phyloP scores from a whole-genome alignment of 2,113 vertebrate species.

The Mustelus asterias region DNA sequence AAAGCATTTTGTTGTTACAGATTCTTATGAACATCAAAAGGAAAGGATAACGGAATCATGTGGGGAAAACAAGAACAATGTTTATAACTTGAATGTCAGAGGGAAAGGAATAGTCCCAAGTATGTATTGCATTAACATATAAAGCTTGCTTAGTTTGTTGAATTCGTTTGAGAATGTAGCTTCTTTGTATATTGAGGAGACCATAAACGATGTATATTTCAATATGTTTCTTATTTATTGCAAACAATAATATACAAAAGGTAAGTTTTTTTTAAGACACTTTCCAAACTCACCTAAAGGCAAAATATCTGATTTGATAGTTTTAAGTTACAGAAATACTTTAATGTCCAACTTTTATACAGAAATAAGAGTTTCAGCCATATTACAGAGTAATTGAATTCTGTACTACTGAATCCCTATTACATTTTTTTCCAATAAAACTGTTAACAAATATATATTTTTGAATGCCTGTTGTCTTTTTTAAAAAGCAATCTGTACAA shows the following conservation, averaged over 20 bases:
- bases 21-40: neutral
- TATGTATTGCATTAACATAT: neutral
- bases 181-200: neutral
- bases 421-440: conserved; percentile 32
- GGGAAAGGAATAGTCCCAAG: neutral
- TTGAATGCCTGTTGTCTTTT: conserved; percentile 37
- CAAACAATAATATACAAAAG: conserved; percentile 38
- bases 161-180: neutral
- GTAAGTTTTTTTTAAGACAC: conserved; percentile 35
- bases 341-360: conserved; percentile 37
- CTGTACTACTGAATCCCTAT: conserved; percentile 35
- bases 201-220: conserved; percentile 14
- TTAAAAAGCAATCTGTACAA: conserved; percentile 37
- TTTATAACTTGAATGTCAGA: neutral
- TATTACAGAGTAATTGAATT: conserved; percentile 34
- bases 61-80: neutral
- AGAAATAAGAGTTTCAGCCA: conserved; percentile 36
- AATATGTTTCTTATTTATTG: conserved; percentile 37
- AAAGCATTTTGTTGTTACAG: neutral
- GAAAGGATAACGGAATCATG: neutral
- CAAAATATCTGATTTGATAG: conserved; percentile 38
- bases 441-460: conserved; percentile 38
- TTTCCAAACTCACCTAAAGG: conserved; percentile 36
- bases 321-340: conserved; percentile 38
- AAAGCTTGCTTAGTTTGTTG: neutral